Evolutionary conservation across 2,113 vertebrate genomes (phyloP).

Genomic region (Terrapene triunguis): DNA sequence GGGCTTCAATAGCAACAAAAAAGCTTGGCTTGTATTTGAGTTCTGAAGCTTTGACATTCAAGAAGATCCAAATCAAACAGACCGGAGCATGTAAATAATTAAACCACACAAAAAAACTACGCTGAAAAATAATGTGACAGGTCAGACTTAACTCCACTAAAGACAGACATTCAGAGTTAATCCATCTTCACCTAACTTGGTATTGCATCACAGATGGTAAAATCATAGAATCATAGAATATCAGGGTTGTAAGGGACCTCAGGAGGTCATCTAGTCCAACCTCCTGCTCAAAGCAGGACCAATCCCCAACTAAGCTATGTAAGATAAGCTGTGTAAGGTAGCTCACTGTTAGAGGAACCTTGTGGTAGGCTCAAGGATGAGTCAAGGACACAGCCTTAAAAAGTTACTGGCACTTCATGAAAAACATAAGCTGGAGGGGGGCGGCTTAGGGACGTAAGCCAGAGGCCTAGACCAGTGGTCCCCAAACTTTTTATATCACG

Average conservation of each 20-base stretch:
- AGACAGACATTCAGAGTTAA: slow-evolving; percentile 19
- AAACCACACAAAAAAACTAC: slow-evolving; percentile 37
- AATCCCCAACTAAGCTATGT: too few species aligned
- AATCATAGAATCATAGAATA: too few species aligned
- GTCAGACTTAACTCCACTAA: slow-evolving; percentile 51
- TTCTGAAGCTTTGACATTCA: slow-evolving; percentile 74
- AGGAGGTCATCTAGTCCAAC: too few species aligned
- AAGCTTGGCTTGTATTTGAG: slow-evolving; percentile 50
- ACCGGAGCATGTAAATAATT: slow-evolving; percentile 63
- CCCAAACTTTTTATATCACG: too few species aligned
- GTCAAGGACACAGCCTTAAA: slow-evolving; percentile 24
- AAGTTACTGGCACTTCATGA: slow-evolving; percentile 49
- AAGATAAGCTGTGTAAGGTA: neutral
- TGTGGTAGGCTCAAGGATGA: slow-evolving; percentile 33
- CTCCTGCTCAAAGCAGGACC: too few species aligned
- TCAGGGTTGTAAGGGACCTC: too few species aligned
- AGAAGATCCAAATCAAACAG: slow-evolving; percentile 74
- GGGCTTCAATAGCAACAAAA: slow-evolving; percentile 54
- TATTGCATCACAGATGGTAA: neutral
- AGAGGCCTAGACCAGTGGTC: neutral
- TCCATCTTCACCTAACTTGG: neutral
- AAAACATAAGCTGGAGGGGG: slow-evolving; percentile 45
- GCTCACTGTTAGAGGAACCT: slow-evolving; percentile 4
- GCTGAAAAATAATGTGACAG: slow-evolving; percentile 15
- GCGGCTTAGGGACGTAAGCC: slow-evolving; percentile 15